Evolutionary conservation across 1,140 invertebrate genomes (phyloP), one percentile per base, ranked within the genome.

Genomic region (Coenobita brevimanus): DNA sequence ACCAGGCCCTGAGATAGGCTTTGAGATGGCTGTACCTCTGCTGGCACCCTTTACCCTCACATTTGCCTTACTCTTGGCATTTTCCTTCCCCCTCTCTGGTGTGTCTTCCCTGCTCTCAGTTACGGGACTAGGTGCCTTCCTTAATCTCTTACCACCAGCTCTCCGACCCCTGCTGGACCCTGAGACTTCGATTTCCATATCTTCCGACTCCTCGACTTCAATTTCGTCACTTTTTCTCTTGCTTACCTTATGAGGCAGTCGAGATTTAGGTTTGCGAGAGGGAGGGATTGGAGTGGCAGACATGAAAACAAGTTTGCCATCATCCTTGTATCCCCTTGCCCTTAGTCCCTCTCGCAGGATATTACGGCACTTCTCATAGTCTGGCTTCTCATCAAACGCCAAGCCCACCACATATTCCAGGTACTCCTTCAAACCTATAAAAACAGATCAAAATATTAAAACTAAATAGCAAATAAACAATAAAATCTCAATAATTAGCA

Each of bases 381-480:
- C 94, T 0, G 97, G 96, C 64, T 93, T 93, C 67, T 96, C 94
- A 89, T 96, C 94, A 92, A 96, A 96, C 69, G 94, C 93, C 91
- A 98, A 89, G 62, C 94, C 94, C 46, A 94, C 93, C 0, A 97
- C 94, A 91, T 96, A 95, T 80, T 95, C 94, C 88, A 97, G 93
- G 92, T 94, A 97, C 60, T 96, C 94, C 54, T 93, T 92, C 21
- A 97, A 91, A 10, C 94, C 92, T 82, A 93, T 94, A 95, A 93
- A 90, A 93, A 87, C 78, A 71, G 41, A 82, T 79, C 17, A 82
- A 73, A 75, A 50, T 62, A n/a, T n/a, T n/a, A n/a, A n/a, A n/a
- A n/a, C n/a, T n/a, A n/a, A n/a, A n/a, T n/a, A n/a, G n/a, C n/a
- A n/a, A n/a, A n/a, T n/a, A n/a, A n/a, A n/a, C n/a, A n/a, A n/a